Evolutionary conservation across 2,888 invertebrate genomes (phyloP).

Genomic region (Branchellion lobata): DNA sequence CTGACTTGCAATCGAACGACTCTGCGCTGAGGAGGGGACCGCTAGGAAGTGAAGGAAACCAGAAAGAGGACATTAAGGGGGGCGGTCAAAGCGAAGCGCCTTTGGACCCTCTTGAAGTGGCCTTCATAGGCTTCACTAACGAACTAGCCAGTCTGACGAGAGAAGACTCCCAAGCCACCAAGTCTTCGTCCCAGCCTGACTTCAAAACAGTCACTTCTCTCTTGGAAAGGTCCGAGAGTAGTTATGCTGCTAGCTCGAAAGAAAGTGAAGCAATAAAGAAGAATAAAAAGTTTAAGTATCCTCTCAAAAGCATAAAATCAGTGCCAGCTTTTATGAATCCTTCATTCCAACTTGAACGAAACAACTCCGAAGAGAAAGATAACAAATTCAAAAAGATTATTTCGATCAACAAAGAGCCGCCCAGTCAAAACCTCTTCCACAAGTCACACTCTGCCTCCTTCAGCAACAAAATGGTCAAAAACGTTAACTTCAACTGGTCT

Average conservation of each 20-base stretch:
- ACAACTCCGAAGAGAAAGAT: conserved; percentile 24
- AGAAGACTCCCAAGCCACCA: conserved; percentile 13
- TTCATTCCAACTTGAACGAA: conserved; percentile 35
- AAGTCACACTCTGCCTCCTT: conserved; percentile 30
- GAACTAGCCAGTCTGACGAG: conserved; percentile 31
- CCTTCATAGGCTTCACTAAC: conserved; percentile 39
- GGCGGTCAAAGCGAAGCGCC: no score
- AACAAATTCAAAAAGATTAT: background rate
- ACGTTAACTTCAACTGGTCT: conserved; percentile 30
- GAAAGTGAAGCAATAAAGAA: background rate
- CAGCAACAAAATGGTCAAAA: conserved; percentile 6
- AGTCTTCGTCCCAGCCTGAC: background rate
- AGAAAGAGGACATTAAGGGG: no score
- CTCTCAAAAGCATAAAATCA: conserved; percentile 36
- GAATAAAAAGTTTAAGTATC: conserved; percentile 22
- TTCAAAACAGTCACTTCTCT: background rate
- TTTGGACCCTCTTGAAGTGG: conserved; percentile 23
- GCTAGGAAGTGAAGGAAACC: no score
- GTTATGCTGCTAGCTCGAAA: background rate
- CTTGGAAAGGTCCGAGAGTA: background rate
- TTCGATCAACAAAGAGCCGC: background rate
- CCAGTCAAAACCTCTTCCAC: conserved; percentile 1
- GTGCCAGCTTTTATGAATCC: conserved; percentile 41
- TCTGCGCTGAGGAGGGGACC: no score
- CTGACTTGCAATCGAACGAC: no score